Conservation (phyloP, 2,113 vertebrate genomes). For the Pachyramphus minor region DNA sequence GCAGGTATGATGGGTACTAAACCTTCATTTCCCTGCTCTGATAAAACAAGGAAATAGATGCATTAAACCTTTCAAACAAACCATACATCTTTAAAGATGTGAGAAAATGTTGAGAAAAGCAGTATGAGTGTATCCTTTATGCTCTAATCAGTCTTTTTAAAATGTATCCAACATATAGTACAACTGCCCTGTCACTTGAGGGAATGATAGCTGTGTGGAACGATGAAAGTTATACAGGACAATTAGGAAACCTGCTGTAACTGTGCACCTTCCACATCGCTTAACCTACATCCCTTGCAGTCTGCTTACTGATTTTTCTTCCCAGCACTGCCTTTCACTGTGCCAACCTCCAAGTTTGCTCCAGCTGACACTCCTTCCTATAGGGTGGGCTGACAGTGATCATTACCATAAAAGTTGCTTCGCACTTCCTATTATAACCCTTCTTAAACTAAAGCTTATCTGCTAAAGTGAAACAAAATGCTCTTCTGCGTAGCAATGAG, state of each 20-base stretch:
- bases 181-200: not conserved
- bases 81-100: not conserved
- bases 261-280: not conserved
- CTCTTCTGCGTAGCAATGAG: not conserved
- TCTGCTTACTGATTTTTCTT: not conserved
- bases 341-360: not conserved
- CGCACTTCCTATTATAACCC: not conserved
- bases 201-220: not conserved
- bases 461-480: not conserved
- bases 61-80: not conserved
- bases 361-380: not conserved
- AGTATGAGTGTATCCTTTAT: not conserved
- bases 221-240: not conserved
- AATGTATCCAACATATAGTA: not conserved
- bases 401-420: not conserved
- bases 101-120: accelerated
- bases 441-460: not conserved
- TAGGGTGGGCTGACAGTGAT: not conserved
- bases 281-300: not conserved
- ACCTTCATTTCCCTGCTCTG: not conserved
- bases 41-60: not conserved
- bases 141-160: not conserved
- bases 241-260: not conserved
- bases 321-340: not conserved
- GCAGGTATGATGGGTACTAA: not conserved